Conservation (phyloP, 2,888 invertebrate genomes). For the Lithophane ornitopus region DNA sequence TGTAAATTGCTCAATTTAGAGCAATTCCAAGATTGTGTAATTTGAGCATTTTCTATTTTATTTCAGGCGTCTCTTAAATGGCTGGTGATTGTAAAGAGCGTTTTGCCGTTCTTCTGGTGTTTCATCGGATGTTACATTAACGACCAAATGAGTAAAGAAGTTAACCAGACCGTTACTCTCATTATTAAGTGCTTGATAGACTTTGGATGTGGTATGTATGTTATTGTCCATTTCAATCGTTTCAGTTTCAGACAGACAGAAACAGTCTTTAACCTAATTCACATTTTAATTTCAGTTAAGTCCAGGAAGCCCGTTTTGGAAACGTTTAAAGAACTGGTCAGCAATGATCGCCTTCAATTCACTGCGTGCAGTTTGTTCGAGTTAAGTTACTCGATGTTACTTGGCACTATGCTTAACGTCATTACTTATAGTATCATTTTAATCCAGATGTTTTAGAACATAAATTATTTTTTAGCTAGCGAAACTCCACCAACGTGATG, state of each 20-base stretch:
- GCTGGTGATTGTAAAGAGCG: constrained; percentile 70
- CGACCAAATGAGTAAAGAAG: constrained; percentile 76
- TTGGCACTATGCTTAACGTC: constrained; percentile 78
- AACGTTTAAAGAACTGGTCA: constrained; percentile 77
- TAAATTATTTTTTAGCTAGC: too few relatives aligned
- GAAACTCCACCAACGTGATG: too few relatives aligned
- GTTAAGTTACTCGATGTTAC: constrained; percentile 76
- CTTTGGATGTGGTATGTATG: constrained; percentile 77
- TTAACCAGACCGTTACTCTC: constrained; percentile 73
- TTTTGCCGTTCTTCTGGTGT: constrained; percentile 76
- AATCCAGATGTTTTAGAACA: constrained; percentile 74
- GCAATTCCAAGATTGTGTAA: too few relatives aligned
- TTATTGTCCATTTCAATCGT: neutral
- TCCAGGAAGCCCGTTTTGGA: constrained; percentile 71
- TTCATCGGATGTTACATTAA: constrained; percentile 73
- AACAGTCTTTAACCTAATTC: neutral
- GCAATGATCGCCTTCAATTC: constrained; percentile 75
- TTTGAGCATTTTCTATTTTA: neutral
- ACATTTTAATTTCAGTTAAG: constrained; percentile 69
- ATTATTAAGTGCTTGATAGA: constrained; percentile 81
- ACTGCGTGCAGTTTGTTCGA: constrained; percentile 76
- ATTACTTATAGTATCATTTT: constrained; percentile 82
- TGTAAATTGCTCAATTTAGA: too few relatives aligned
- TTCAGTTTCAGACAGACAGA: neutral
- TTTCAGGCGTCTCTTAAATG: constrained; percentile 63